These are phyloP conservation scores for Tanytarsus gracilentus DNA, from an alignment of 2,888 invertebrate genomes.

Conservation along the genomic window DNA sequence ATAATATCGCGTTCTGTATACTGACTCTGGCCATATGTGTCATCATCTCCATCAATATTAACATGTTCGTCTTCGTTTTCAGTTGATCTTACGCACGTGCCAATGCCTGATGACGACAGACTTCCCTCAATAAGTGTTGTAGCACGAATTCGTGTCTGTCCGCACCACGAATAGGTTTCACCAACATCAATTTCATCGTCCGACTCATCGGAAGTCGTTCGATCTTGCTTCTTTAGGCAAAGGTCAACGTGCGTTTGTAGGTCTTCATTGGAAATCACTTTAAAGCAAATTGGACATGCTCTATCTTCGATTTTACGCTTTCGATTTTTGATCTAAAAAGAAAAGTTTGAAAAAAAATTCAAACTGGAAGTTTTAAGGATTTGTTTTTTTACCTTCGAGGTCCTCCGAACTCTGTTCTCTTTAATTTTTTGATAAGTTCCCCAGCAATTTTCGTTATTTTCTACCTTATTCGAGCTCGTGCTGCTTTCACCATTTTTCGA, in stretches of 20 bases:
- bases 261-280: conserved; percentile 53
- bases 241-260: conserved; percentile 64
- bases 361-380: neutral
- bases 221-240: conserved; percentile 51
- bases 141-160: conserved; percentile 70
- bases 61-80: conserved; percentile 56
- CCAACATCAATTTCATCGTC: conserved; percentile 65
- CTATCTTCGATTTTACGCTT: conserved; percentile 57
- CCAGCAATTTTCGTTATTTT: conserved; percentile 48
- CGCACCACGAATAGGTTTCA: conserved; percentile 78
- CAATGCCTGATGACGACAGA: conserved; percentile 45
- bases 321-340: conserved; percentile 49
- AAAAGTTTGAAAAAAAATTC: neutral
- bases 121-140: conserved; percentile 61
- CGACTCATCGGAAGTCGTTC: conserved; percentile 45
- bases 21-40: conserved; percentile 75
- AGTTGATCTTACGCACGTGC: conserved; percentile 34
- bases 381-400: conserved; percentile 42
- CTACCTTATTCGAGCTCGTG: conserved; percentile 32
- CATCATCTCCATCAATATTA: conserved; percentile 77
- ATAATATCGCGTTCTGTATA: conserved; percentile 67
- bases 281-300: conserved; percentile 75
- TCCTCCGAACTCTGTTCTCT: conserved; percentile 59
- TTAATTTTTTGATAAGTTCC: conserved; percentile 66
- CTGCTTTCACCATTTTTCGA: conserved; percentile 42